These are phyloP conservation scores for Drosophila pachea DNA, from an alignment of 1,140 invertebrate genomes.

Conservation along the genomic window DNA sequence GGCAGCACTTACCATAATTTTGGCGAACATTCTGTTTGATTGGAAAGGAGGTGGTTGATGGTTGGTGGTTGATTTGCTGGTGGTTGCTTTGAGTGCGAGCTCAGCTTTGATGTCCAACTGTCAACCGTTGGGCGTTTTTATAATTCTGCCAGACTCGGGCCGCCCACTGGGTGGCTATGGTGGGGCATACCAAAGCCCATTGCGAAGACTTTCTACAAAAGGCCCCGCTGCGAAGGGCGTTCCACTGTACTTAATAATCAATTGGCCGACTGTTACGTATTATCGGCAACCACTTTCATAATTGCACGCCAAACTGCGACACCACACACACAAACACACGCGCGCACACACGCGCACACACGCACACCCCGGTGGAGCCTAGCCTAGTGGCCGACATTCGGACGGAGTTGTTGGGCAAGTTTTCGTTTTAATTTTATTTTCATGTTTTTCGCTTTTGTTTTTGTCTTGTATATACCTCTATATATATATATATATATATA, in stretches of 20 bases:
- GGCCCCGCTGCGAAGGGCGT: slow-evolving; percentile 49
- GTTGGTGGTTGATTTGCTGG: slow-evolving; percentile 17
- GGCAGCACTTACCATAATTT: slow-evolving; percentile 60
- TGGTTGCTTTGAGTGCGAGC: slow-evolving; percentile 55
- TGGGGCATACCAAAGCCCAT: slow-evolving; percentile 53
- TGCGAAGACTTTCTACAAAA: slow-evolving; percentile 60
- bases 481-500: too few species aligned
- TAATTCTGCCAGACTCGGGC: slow-evolving; percentile 49
- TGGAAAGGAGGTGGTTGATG: not conserved
- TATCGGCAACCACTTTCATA: slow-evolving; percentile 56
- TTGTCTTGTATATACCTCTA: slow-evolving; percentile 8
- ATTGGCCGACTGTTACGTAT: slow-evolving; percentile 59
- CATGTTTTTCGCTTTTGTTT: not conserved
- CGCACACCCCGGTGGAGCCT: not conserved
- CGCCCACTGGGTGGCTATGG: slow-evolving; percentile 13
- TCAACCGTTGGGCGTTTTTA: slow-evolving; percentile 49
- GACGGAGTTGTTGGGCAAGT: slow-evolving; percentile 29
- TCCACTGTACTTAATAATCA: slow-evolving; percentile 60
- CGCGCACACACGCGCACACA: not conserved
- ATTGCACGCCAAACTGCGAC: slow-evolving; percentile 47
- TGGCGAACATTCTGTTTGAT: slow-evolving; percentile 64
- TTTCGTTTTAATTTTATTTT: slow-evolving; percentile 19
- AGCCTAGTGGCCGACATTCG: slow-evolving; percentile 41
- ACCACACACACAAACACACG: slow-evolving; percentile 4
- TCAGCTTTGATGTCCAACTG: slow-evolving; percentile 51